Conservation (phyloP, 53 echinoderm and acorn worm species). For the Echinometra lucunter region DNA sequence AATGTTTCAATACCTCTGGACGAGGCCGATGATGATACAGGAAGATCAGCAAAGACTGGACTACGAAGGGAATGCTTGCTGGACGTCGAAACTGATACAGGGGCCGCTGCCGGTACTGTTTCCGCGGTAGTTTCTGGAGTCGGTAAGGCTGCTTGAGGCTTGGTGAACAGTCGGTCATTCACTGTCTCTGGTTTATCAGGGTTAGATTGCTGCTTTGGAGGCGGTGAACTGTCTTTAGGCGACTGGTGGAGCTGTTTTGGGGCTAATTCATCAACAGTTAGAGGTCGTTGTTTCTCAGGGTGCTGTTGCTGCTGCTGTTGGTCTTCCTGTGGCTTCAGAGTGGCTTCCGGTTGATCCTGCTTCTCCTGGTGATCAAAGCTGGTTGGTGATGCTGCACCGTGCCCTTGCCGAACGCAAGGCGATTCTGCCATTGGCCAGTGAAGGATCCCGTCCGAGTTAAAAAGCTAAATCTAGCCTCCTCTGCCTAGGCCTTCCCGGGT, state of each 20-base stretch:
- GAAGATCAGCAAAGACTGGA: slow-evolving; percentile 56
- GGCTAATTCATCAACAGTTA: background rate
- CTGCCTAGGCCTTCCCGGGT: slow-evolving; percentile 67
- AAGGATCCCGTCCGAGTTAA: slow-evolving; percentile 15
- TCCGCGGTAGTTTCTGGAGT: background rate
- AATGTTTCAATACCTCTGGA: background rate
- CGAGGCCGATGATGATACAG: slow-evolving; percentile 11
- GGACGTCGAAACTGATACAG: slow-evolving; percentile 3
- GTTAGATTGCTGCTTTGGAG: background rate
- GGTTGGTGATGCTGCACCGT: slow-evolving; percentile 52
- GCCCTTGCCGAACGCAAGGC: slow-evolving; percentile 44
- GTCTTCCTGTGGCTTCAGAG: background rate
- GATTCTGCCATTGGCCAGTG: slow-evolving; percentile 60
- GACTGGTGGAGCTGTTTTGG: background rate
- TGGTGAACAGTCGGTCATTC: background rate
- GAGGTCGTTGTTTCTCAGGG: background rate
- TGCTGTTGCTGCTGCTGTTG: slow-evolving; percentile 37
- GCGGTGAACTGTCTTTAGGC: background rate
- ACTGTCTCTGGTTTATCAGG: background rate
- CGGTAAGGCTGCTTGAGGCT: background rate
- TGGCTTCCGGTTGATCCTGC: slow-evolving; percentile 21
- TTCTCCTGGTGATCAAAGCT: background rate
- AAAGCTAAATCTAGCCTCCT: slow-evolving; percentile 43
- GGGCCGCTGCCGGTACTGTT: slow-evolving; percentile 4
- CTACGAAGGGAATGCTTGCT: slow-evolving; percentile 51